Evolutionary conservation across 2,797 vertebrate genomes (phyloP).

Genomic region (Brachyrhaphis roseni): DNA sequence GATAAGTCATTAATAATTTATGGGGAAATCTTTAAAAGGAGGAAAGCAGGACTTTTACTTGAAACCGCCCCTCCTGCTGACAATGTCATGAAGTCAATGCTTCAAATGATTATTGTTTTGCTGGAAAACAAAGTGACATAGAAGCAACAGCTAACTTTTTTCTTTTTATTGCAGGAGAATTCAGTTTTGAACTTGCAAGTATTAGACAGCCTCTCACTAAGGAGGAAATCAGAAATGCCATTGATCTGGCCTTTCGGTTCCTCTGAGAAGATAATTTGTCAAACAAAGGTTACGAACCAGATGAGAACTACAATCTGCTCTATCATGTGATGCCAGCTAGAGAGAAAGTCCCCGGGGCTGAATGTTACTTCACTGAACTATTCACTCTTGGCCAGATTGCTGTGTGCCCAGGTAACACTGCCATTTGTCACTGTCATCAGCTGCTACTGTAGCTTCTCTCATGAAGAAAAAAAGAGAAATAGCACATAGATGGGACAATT

Average conservation of each 20-base stretch:
- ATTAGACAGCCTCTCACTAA: neutral
- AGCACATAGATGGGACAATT: slow-evolving; percentile 28
- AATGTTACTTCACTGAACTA: slow-evolving; percentile 52
- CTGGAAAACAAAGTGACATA: neutral
- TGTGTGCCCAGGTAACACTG: slow-evolving; percentile 27
- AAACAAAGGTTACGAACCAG: slow-evolving; percentile 14
- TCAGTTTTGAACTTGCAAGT: slow-evolving; percentile 5
- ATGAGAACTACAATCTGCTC: slow-evolving; percentile 31
- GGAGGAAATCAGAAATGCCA: slow-evolving; percentile 2
- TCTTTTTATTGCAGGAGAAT: slow-evolving; percentile 3
- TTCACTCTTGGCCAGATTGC: slow-evolving; percentile 48
- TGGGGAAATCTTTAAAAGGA: slow-evolving; percentile 9
- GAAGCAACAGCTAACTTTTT: too few relatives aligned
- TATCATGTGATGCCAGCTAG: slow-evolving; percentile 13
- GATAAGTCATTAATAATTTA: slow-evolving; percentile 26
- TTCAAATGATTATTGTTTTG: neutral
- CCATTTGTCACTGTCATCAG: slow-evolving; percentile 68
- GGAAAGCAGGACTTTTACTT: neutral
- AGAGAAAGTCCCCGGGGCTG: slow-evolving; percentile 38
- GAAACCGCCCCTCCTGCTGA: neutral
- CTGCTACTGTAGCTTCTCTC: slow-evolving; percentile 14
- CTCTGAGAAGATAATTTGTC: slow-evolving; percentile 38
- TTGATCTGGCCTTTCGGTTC: slow-evolving; percentile 13
- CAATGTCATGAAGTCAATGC: neutral
- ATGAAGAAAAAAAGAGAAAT: slow-evolving; percentile 17